phyloP scores from a whole-genome alignment of 1,140 invertebrate genomes.

The Zaprionus ghesquierei region DNA sequence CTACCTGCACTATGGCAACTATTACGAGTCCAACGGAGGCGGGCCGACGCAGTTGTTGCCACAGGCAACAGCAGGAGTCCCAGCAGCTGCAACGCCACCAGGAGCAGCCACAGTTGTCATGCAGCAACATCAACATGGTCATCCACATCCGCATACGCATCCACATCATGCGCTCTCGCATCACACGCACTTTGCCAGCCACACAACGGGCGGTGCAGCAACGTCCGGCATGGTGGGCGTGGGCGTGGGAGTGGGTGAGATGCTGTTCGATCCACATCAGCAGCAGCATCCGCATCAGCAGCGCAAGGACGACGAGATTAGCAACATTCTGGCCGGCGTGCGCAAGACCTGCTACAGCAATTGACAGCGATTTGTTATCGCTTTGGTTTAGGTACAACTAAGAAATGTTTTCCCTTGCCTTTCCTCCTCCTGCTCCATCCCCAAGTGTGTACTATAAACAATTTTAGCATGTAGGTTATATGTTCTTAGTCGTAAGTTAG shows the following conservation, averaged over 20 bases:
- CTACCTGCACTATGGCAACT: conserved; percentile 75
- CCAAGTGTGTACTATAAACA: conserved; percentile 29
- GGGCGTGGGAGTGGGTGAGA: conserved; percentile 50
- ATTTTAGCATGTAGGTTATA: conserved; percentile 22
- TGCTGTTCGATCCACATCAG: conserved; percentile 81
- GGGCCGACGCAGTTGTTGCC: conserved; percentile 25
- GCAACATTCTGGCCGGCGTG: conserved; percentile 92
- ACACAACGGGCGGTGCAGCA: background rate
- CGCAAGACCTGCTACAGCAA: conserved; percentile 94
- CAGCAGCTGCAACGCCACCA: conserved; percentile 12
- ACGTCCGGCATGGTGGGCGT: conserved; percentile 47
- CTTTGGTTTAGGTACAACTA: conserved; percentile 41
- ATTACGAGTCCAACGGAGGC: conserved; percentile 49
- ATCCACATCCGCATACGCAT: conserved; percentile 16
- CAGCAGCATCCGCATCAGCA: conserved; percentile 83
- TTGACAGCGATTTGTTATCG: conserved; percentile 81
- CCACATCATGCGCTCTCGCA: conserved; percentile 34
- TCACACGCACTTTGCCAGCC: conserved; percentile 43
- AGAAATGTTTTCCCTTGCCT: background rate
- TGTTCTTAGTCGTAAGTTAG: conserved; percentile 34
- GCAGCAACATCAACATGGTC: conserved; percentile 37
- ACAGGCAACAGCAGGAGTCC: conserved; percentile 6
- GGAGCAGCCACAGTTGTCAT: conserved; percentile 18
- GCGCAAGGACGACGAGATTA: conserved; percentile 91
- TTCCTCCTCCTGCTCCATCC: background rate